Base-by-base conservation (phyloP, 2,113 vertebrate genomes). In the Mobula hypostoma region DNA sequence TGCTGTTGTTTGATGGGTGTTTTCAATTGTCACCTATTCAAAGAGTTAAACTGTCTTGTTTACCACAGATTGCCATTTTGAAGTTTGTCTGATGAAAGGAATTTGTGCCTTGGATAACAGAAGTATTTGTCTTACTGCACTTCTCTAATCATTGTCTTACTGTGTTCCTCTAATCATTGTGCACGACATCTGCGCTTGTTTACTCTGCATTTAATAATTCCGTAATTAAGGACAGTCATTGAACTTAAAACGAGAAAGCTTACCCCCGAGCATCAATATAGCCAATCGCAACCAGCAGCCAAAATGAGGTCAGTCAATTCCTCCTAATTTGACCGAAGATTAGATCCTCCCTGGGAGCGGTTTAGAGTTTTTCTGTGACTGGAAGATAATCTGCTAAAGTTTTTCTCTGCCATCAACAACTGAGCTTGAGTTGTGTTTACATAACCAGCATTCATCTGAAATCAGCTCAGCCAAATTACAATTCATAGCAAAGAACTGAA, bases 241-340 rank as follows among this genome's bases (percentile, higher is more conserved):
- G 72, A 93, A 93, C 11, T 14, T 24, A 74, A 36, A 48, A 14
- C 91, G 58, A 1, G n/a, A 56, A 76, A 36, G 32, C 70, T 93
- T 93, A 93, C 5, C 70, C 36, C 0, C 70, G 40, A 72, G 27
- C 68, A 74, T 93, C 91, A 93, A 93, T 93, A 76, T 27, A 74
- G 40, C 91, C 91, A 93, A 93, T 74, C 19, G 72, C 17, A 74
- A 9, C 68, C 8, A 8, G 36, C 21, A 6, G 8, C 40, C 8
- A 74, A 74, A 93, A 93, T 56, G 91, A 48, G 91, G 91, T 93
- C 91, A 93, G 56, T 93, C 68, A 93, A 74, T 72, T 93, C 91
- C 36, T 56, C 15, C 91, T 74, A 56, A 93, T 93, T 93, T 27
- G 68, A 56, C 32, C 9, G 91, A 74, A 74, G 91, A 74, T 74